Percentiles rank a stretch among this genome's conserved stretches.
These are phyloP conservation scores for Zaprionus lineosus DNA, from an alignment of 2,888 invertebrate genomes.

Conservation along the genomic window DNA sequence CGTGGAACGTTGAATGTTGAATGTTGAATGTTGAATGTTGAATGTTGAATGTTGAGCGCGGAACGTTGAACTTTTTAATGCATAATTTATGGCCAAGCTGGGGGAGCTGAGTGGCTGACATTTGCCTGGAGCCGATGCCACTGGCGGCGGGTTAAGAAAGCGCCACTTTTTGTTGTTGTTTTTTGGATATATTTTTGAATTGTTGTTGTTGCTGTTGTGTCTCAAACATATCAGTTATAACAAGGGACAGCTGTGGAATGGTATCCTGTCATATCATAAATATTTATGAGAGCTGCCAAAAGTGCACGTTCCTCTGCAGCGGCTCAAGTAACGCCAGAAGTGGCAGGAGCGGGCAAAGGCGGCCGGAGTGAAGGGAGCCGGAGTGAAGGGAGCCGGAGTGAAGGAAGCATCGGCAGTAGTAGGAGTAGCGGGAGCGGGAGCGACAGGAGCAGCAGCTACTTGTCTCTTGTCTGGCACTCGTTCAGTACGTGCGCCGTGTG, in stretches of 20 bases:
- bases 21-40: conserved; percentile 73
- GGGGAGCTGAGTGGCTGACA: neutral
- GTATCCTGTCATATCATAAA: conserved; percentile 56
- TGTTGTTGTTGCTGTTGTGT: conserved; percentile 29
- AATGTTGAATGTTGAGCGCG: conserved; percentile 72
- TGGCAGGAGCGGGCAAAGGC: no score
- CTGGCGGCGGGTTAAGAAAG: conserved; percentile 37
- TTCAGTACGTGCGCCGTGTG: conserved; percentile 55
- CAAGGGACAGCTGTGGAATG: conserved; percentile 44
- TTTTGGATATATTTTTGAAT: neutral
- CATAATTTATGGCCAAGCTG: conserved; percentile 66
- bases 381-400: no score
- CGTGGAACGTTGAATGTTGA: conserved; percentile 71
- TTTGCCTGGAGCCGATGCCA: conserved; percentile 1
- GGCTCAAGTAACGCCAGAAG: no score
- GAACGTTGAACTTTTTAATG: conserved; percentile 76
- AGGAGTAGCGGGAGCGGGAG: no score
- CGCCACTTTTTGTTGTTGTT: conserved; percentile 30
- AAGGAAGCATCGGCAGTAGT: no score
- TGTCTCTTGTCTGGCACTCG: conserved; percentile 4
- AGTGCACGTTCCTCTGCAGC: conserved; percentile 18
- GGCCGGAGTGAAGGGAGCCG: no score
- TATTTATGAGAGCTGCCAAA: conserved; percentile 67
- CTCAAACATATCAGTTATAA: conserved; percentile 38
- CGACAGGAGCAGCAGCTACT: no score